Conservation (phyloP, 2,113 vertebrate species). For the Holacanthus passer region DNA sequence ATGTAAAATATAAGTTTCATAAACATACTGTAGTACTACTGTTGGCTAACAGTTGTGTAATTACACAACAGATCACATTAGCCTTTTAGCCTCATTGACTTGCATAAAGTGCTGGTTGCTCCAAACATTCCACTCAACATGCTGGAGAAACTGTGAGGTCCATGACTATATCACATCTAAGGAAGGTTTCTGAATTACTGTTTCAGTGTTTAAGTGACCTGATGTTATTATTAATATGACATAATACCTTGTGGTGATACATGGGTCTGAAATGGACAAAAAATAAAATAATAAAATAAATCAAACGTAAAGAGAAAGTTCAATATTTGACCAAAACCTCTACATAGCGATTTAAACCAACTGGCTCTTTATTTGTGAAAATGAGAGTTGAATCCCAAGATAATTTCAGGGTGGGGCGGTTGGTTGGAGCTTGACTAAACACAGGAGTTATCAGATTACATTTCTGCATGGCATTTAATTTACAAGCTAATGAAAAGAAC, state of each 20-base stretch:
- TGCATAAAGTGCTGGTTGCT: neutral
- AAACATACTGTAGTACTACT: neutral
- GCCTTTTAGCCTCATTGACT: conserved; percentile 13
- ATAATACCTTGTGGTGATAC: neutral
- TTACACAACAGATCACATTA: neutral
- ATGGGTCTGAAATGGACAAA: neutral
- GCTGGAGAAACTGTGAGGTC: neutral
- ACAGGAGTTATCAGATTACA: neutral
- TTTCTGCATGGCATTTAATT: neutral
- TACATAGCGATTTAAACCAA: neutral
- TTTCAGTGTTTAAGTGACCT: neutral
- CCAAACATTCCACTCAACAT: neutral
- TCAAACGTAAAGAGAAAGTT: no score
- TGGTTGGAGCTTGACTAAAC: neutral
- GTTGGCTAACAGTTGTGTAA: neutral
- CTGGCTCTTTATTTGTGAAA: neutral
- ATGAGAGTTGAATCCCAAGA: neutral
- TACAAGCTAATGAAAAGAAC: neutral
- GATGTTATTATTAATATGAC: neutral
- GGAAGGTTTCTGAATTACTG: neutral
- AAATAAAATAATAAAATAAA: neutral
- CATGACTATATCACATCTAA: no score
- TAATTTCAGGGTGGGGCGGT: neutral
- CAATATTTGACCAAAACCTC: neutral
- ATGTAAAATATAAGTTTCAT: neutral